Conservation (phyloP, 2,113 vertebrate genomes). For the Corvus moneduloides region DNA sequence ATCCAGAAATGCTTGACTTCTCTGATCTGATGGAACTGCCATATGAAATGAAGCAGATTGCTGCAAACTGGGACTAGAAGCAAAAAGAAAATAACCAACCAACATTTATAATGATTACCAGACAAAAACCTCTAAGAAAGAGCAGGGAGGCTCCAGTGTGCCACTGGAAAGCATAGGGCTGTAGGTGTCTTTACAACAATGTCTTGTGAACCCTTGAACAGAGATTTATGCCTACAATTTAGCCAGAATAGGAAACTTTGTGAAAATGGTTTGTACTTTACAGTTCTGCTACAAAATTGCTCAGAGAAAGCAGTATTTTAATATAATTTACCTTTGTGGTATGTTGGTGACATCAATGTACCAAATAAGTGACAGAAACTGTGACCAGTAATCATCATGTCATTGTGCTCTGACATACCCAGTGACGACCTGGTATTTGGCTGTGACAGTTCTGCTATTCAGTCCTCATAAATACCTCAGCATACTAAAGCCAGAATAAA, state of each 20-base stretch:
- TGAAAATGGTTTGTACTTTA: neutral
- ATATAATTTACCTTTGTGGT: neutral
- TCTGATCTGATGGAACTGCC: neutral
- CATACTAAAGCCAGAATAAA: neutral
- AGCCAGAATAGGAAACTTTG: neutral
- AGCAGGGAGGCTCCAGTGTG: neutral
- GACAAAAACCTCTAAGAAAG: neutral
- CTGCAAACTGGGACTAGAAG: neutral
- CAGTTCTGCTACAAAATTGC: neutral
- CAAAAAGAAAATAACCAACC: neutral
- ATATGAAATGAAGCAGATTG: neutral
- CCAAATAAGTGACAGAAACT: neutral
- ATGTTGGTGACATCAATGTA: neutral
- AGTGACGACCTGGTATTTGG: neutral
- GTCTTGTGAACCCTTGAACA: neutral
- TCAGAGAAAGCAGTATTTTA: neutral
- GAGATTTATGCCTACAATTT: neutral
- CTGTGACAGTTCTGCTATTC: neutral
- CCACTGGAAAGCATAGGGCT: neutral
- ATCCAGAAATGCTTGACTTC: neutral
- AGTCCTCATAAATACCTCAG: neutral
- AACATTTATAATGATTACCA: neutral
- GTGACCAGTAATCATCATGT: neutral
- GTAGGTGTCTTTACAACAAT: neutral
- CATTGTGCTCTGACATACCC: neutral